Evolutionary conservation across 1,140 invertebrate species (phyloP), one percentile per base, ranked within the genome.

Genomic region (Drosophila bipectinata): DNA sequence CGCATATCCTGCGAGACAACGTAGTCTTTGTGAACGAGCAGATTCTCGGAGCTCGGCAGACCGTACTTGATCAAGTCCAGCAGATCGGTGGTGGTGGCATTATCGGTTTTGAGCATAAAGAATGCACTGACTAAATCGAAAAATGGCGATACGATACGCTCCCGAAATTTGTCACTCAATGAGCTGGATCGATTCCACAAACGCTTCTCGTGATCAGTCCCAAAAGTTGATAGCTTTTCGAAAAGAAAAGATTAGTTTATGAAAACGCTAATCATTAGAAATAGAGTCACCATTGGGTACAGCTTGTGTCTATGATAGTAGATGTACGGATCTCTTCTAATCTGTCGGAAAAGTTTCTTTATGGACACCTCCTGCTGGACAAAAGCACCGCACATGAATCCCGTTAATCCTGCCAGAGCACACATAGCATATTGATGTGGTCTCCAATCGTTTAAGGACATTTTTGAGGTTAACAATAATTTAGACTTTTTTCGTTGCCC

Each of bases 21-120:
- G 6, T 88, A 88, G 34, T 88, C 84, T 56, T 77, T 77, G 61
- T 89, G 84, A 4, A 83, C 57, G 18, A 66, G 51, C 12, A 88
- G 28, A 41, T 88, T 72, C 14, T 79, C 83, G 2, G 59, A 55
- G 15, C 83, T 77, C 1, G 83, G 83, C 5, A 88, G 21, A 1
- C 83, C 83, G 21, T 77, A 88, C 24, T 88, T 88, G 3, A 83
- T 39, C 12, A 88, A 9, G 18, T 79, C 76, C 15, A 87, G 26
- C 2, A 87, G 26, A 64, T 87, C 72, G 0, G 54, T 37, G 1
- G 63, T 34, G 28, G 14, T 48, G 0, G 49, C 30, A 5, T 47
- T 45, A 10, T 56, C 66, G 2, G 37, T 56, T 26, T 52, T 76
- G 0, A 69, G n/a, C 28, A 79, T 26, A 0, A 88, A 56, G 8